A percentile compares a stretch with the other conserved stretches of the same genome.
These are phyloP conservation scores for Epinotia ramella DNA, from an alignment of 2,888 invertebrate species.

Conservation along the genomic window DNA sequence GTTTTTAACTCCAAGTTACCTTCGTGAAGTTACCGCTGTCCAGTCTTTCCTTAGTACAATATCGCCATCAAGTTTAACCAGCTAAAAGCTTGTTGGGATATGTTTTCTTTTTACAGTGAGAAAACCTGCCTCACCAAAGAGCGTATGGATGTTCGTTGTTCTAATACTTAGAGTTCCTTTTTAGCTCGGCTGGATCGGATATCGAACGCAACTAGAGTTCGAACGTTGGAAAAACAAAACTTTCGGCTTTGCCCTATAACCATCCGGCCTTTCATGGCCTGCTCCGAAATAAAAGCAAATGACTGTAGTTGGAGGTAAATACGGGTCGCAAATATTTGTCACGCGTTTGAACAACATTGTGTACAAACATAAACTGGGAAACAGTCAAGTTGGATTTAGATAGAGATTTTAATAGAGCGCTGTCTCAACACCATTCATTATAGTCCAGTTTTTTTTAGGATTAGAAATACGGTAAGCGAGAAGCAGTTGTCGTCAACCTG, in stretches of 20 bases:
- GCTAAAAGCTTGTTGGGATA: background rate
- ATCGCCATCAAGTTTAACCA: background rate
- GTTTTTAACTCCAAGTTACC: no score
- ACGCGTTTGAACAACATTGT: conserved; percentile 3
- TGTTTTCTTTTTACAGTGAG: conserved; percentile 13
- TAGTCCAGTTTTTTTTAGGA: no score
- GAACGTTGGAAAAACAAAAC: conserved; percentile 12
- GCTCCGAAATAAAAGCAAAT: conserved; percentile 23
- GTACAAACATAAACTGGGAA: conserved; percentile 8
- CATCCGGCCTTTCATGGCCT: conserved; percentile 2
- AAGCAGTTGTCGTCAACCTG: no score
- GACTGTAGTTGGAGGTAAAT: conserved; percentile 12
- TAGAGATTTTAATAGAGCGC: background rate
- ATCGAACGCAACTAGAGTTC: background rate
- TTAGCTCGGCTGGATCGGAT: background rate
- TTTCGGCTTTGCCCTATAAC: conserved; percentile 23
- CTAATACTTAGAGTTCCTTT: background rate
- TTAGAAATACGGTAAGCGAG: no score
- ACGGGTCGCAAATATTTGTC: conserved; percentile 22
- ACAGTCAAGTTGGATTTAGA: conserved; percentile 15
- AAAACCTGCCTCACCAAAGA: background rate
- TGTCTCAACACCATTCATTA: conserved; percentile 29
- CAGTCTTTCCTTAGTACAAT: background rate
- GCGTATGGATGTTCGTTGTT: background rate
- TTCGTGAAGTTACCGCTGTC: background rate